Evolutionary conservation across 2,797 vertebrate genomes (phyloP).

Genomic region (Sebastes steindachneri): DNA sequence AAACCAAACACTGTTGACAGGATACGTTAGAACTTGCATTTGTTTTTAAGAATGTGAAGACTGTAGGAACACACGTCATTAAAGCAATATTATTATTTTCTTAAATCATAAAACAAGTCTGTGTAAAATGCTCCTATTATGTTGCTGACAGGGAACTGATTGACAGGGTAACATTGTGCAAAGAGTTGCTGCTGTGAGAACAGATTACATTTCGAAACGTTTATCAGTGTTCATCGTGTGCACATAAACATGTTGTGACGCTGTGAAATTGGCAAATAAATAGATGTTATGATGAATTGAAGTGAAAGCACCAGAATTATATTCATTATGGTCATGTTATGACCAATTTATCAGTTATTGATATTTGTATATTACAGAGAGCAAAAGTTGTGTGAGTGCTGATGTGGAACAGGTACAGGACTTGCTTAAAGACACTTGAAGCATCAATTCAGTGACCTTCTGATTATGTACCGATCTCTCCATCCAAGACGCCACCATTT

Average conservation of each 20-base stretch:
- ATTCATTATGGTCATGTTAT: background rate
- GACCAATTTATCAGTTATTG: background rate
- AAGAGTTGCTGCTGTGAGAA: constrained; percentile 26
- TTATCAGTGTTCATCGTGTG: background rate
- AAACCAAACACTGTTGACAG: constrained; percentile 30
- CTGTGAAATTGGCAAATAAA: constrained; percentile 35
- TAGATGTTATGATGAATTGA: background rate
- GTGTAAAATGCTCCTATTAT: constrained; percentile 39
- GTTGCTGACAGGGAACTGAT: constrained; percentile 32
- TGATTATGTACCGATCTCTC: background rate
- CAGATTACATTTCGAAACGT: constrained; percentile 2
- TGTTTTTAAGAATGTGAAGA: constrained; percentile 57
- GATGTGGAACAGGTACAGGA: background rate
- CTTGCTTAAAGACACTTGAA: background rate
- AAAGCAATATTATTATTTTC: constrained; percentile 63
- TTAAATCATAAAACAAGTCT: constrained; percentile 40
- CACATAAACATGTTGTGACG: background rate
- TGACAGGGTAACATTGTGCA: constrained; percentile 16
- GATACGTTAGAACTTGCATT: constrained; percentile 69
- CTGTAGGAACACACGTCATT: constrained; percentile 50
- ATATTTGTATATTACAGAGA: background rate
- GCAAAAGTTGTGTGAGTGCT: background rate
- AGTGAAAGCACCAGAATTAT: background rate
- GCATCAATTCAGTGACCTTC: background rate
- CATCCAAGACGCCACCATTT: background rate